These are phyloP conservation scores for Zaprionus nigranus DNA, from an alignment of 1,140 invertebrate species.

Conservation along the genomic window DNA sequence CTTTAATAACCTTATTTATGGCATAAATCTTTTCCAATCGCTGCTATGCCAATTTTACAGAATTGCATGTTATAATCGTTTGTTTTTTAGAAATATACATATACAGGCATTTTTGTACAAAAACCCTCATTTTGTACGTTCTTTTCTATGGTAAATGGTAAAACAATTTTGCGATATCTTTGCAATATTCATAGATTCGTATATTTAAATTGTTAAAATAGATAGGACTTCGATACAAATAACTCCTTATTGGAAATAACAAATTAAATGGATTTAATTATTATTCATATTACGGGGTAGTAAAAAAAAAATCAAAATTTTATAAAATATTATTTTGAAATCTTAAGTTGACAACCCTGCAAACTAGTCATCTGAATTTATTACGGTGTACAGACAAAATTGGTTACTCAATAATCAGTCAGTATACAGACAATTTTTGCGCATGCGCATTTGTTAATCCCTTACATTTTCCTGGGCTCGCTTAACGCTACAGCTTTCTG, in stretches of 20 bases:
- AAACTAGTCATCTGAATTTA: slow-evolving; percentile 52
- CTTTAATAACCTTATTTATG: too few species aligned
- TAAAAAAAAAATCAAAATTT: background rate
- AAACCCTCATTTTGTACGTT: background rate
- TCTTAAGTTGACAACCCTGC: slow-evolving; percentile 61
- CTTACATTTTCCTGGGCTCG: slow-evolving; percentile 72
- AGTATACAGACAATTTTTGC: slow-evolving; percentile 80
- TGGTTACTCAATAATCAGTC: slow-evolving; percentile 76
- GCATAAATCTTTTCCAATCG: too few species aligned
- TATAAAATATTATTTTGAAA: slow-evolving; percentile 5
- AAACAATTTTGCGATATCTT: background rate
- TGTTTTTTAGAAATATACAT: too few species aligned
- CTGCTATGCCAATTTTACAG: too few species aligned
- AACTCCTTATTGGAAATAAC: too few species aligned
- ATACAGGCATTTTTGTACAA: too few species aligned
- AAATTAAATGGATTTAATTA: background rate
- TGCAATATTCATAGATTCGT: background rate
- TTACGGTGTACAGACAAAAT: slow-evolving; percentile 76
- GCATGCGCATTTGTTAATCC: slow-evolving; percentile 67
- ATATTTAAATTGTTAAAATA: background rate
- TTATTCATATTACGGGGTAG: background rate
- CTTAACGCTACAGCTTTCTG: slow-evolving; percentile 72
- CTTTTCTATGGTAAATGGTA: background rate
- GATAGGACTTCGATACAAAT: too few species aligned
- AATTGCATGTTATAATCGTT: too few species aligned